phyloP scores from a whole-genome alignment of 2,113 vertebrate species.

The Actenoides hombroni region DNA sequence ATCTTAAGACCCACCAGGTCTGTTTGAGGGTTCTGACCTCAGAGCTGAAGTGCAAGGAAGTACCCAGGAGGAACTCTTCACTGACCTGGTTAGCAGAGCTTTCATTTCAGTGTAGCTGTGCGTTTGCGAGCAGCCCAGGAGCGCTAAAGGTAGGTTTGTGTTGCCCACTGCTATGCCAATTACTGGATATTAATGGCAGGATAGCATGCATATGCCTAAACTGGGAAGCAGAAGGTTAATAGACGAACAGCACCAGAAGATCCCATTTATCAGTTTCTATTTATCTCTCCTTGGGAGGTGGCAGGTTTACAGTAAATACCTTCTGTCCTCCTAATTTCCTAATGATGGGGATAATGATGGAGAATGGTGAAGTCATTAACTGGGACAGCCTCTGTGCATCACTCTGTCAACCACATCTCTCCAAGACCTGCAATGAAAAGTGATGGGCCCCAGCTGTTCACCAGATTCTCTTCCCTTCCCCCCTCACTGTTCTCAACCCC shows the following conservation, averaged over 20 bases:
- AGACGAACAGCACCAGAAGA: constrained; percentile 90
- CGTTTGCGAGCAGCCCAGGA: neutral
- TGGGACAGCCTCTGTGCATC: constrained; percentile 96
- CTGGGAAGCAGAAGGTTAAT: constrained; percentile 98
- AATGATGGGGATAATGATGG: constrained; percentile 99
- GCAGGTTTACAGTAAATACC: constrained; percentile 99
- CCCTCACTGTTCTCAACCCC: constrained; percentile 43
- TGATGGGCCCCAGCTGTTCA: constrained; percentile 97
- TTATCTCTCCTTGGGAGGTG: constrained; percentile 99
- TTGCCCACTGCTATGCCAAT: constrained; percentile 79
- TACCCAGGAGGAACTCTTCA: neutral
- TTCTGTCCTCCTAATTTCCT: constrained; percentile 99
- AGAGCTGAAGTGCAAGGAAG: neutral
- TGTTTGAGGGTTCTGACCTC: neutral
- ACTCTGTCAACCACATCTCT: constrained; percentile 95
- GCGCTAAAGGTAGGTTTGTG: constrained; percentile 56
- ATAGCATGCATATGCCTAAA: constrained; percentile 89
- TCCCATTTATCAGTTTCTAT: constrained; percentile 99
- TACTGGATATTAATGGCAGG: constrained; percentile 94
- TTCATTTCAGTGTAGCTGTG: neutral
- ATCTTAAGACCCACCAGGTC: neutral
- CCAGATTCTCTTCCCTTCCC: constrained; percentile 68
- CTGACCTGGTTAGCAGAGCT: neutral
- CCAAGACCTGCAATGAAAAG: constrained; percentile 92
- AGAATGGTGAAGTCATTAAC: constrained; percentile 99